phyloP scores from a whole-genome alignment of 2,797 vertebrate genomes.

The Chelon labrosus region DNA sequence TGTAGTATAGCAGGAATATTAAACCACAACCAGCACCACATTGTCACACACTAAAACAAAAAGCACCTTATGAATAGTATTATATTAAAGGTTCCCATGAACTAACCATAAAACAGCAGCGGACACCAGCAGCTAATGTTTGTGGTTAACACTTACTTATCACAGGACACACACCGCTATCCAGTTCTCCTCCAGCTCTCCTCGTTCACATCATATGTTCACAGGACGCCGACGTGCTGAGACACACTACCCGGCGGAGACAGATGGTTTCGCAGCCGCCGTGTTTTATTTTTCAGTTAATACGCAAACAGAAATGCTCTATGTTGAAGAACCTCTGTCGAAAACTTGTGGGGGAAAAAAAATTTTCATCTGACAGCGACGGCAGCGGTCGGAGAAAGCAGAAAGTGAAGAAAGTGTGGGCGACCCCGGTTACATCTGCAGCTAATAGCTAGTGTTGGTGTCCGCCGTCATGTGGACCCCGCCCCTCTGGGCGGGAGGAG shows the following conservation, averaged over 20 bases:
- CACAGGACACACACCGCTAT: background rate
- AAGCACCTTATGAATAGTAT: background rate
- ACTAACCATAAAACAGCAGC: background rate
- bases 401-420: slow-evolving; percentile 6
- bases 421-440: slow-evolving; percentile 9
- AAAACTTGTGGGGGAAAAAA: no score
- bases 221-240: background rate
- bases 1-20: background rate
- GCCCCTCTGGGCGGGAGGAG: slow-evolving; percentile 64
- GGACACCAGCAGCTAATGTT: no score
- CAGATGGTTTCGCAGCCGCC: background rate
- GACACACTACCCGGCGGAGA: background rate
- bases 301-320: background rate
- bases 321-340: rapidly evolving
- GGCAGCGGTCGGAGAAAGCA: background rate
- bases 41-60: background rate
- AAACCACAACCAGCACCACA: background rate
- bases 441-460: slow-evolving; percentile 21
- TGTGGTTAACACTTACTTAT: slow-evolving; percentile 36
- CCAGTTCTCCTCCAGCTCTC: slow-evolving; percentile 14
- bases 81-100: background rate
- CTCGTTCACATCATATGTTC: slow-evolving; percentile 28
- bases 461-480: slow-evolving; percentile 56
- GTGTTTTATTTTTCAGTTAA: background rate
- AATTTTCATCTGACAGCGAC: no score